Evolutionary conservation across 2,797 vertebrate genomes (phyloP), one percentile per base, ranked within the genome.

Genomic region (Catamblyrhynchus diadema): DNA sequence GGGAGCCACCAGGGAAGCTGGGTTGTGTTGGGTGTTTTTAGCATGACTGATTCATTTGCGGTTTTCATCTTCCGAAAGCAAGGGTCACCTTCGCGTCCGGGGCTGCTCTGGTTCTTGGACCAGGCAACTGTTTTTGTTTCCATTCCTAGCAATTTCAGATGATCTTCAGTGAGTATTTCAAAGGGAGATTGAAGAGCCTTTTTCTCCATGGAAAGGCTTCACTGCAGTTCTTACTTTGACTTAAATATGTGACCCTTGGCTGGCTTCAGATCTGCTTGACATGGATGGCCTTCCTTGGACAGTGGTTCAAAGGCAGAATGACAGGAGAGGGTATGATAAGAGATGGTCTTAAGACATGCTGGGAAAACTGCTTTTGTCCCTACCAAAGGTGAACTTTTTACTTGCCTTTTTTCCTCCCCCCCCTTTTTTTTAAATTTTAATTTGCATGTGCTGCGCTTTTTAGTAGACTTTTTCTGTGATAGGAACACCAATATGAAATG

Each of bases 341-440:
- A 66, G 39, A 28, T 47, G 33, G 8, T 86, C 64, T 60, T 66
- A 41, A 71, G 50, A 33, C n/a, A 7, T 24, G 25, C 21, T 84
- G 22, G 42, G 47, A 41, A 93, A 83, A 45, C 51, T 64, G 42
- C 37, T 59, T 77, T 77, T 91, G 39, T 84, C 57, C 14, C 42
- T 89, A 50, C 72, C 54, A 57, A 93, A 93, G 69, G 60, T 74
- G 87, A 86, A n/a, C 45, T n/a, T 59, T 86, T 21, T 72, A 10
- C 27, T 59, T 61, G 41, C 7, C 4, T 47, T 70, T 59, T n/a
- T 25, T 17, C 25, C 3, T 3, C 4, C 6, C 13, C 4, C 10
- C 4, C 32, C 3, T 1, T 22, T 13, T 12, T 14, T 37, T 39
- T 5, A 1, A 0, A 35, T 1, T 9, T 33, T 16, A 2, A 28